Base-by-base conservation (phyloP, 2,888 invertebrate species). In the Platycheirus rosarum region DNA sequence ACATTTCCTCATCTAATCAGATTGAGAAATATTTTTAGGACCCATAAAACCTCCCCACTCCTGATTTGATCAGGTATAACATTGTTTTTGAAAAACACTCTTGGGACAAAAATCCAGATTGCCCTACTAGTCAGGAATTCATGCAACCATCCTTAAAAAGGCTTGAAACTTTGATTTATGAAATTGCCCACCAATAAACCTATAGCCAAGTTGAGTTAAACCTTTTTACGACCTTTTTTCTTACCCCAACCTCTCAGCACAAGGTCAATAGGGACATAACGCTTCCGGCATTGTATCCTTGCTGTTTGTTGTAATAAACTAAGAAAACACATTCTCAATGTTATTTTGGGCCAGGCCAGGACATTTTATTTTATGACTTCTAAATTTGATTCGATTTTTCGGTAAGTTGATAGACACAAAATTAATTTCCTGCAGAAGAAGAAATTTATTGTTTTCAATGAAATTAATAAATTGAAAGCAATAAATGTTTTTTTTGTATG, bases 131-230 rank as follows among this genome's bases (percentile, higher is more conserved):
- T 29, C 49, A 2, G 1, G 13, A 0, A 16, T 16, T 16, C 16
- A 18, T 32, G 23, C 14, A 40, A 40, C 40, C 13, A 44, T 60
- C 44, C 42, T 13, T 29, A n/a, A 37, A 60, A 2, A 29, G 29
- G 60, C 44, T 60, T 60, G 29, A 44, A 44, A 60, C 29, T 60
- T 60, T 60, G 60, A 60, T 60, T 60, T 60, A 60, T 60, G 42
- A 60, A 44, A 44, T 60, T 60, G 60, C 60, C 29, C 29, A 60
- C 44, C 44, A 60, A 60, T 60, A 60, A 60, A 60, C 60, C 44
- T 44, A n/a, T n/a, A 60, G n/a, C 44, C 60, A 44, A 44, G 60
- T 44, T 60, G 26, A 44, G 2, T 44, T 44, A 44, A 60, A 44
- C 42, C 60, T 44, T 60, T 60, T 60, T 60, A 44, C 44, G 42